Base-by-base conservation (phyloP, 2,113 vertebrate species). In the Cololabis saira region DNA sequence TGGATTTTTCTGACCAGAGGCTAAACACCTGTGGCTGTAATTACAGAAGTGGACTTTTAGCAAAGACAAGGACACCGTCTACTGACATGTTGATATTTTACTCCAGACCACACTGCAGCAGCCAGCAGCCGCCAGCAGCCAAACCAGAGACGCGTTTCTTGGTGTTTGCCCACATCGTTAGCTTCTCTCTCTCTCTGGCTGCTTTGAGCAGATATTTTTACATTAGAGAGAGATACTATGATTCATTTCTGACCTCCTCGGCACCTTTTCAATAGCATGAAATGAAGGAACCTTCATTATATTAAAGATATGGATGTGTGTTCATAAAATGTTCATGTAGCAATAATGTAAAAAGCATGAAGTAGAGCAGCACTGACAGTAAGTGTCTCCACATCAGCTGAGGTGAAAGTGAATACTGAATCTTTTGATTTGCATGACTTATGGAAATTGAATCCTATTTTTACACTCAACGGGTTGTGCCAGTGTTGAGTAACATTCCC, bases 211-310 rank as follows among this genome's bases (percentile, higher is more conserved):
- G 9, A 79, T 85, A 78, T 86, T 78, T 84, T 86, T 83, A 76
- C 70, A 80, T 82, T 71, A 27, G 24, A 27, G 24, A 82, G 69
- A 78, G 69, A 47, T 2, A 51, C 56, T 81, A 68, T 84, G 79
- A 86, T 82, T 87, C 77, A 81, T 83, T 65, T 75, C 83, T 87
- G 87, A 90, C 86, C 81, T 71, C 60, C 40, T 47, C 24, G 42
- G 21, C 59, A 51, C 75, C 45, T 78, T 14, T 51, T 68, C 67
- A 67, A 63, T 49, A 49, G 42, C 61, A 43, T 71, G 66, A 81
- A 83, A 68, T 63, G 45, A 48, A 54, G 43, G 44, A 61, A 54
- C 73, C 70, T 73, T 81, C 48, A 76, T 22, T 51, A 67, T 43
- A 45, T 62, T 16, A n/a, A 65, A 47, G 55, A 71, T 62, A 53